Evolutionary conservation across 2,797 vertebrate species (phyloP).

Genomic region (Alfaro cultratus): DNA sequence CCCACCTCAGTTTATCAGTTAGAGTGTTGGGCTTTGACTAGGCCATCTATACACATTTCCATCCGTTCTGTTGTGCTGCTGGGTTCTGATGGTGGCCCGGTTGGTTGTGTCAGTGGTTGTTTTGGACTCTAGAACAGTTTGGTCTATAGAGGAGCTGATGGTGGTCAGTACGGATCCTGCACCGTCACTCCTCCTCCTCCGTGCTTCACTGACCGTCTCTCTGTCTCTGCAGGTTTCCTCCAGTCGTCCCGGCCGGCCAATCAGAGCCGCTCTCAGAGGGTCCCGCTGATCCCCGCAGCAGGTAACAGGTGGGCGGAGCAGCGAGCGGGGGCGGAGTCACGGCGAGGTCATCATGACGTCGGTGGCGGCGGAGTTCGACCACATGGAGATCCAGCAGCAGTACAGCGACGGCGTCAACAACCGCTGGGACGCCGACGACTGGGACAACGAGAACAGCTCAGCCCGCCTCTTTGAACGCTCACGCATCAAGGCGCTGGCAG

Average conservation of each 20-base stretch:
- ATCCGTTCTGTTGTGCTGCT: neutral
- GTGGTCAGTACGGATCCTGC: neutral
- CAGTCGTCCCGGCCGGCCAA: conserved; percentile 62
- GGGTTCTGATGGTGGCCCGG: neutral
- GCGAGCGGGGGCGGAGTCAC: conserved; percentile 76
- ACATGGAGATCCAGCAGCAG: conserved; percentile 97
- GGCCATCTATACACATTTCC: neutral
- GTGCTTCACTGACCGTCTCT: neutral
- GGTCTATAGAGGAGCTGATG: too few relatives aligned
- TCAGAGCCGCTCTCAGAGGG: conserved; percentile 35
- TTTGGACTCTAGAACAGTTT: too few relatives aligned
- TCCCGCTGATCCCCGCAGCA: conserved; percentile 29
- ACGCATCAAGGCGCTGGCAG: conserved; percentile 96
- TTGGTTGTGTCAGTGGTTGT: too few relatives aligned
- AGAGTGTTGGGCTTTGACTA: neutral
- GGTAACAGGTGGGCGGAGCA: conserved; percentile 29
- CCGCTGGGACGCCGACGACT: conserved; percentile 96
- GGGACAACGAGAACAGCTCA: conserved; percentile 99
- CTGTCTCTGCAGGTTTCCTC: conserved; percentile 70
- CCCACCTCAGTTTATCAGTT: neutral
- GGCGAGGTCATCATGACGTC: conserved; percentile 88
- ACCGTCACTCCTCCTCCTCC: neutral
- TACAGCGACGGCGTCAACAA: conserved; percentile 95
- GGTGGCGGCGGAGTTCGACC: conserved; percentile 92
- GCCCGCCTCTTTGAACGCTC: conserved; percentile 94